Evolutionary conservation across 2,113 vertebrate genomes (phyloP).

Genomic region (Plecotus auritus): DNA sequence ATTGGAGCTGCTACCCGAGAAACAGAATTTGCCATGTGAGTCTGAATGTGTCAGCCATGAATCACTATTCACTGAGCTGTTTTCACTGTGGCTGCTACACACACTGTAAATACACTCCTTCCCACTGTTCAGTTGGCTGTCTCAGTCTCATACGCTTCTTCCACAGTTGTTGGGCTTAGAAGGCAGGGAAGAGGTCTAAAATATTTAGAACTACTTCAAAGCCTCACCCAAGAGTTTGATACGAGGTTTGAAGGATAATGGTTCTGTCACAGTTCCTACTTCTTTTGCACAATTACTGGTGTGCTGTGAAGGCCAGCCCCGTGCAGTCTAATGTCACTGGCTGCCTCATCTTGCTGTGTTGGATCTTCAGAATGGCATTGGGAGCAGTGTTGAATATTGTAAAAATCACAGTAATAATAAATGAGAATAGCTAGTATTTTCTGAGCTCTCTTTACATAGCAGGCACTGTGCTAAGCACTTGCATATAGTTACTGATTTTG

Average conservation of each 20-base stretch:
- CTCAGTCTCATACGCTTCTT: not conserved
- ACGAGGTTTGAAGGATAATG: not conserved
- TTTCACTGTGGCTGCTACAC: not conserved
- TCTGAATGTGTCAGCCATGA: conserved; percentile 42
- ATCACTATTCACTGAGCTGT: conserved; percentile 1
- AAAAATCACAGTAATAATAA: not conserved
- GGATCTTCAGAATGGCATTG: not conserved
- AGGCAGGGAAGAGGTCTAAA: conserved; percentile 9
- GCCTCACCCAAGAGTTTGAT: not conserved
- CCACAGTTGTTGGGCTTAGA: conserved; percentile 10
- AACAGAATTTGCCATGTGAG: conserved; percentile 5
- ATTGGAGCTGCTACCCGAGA: not conserved
- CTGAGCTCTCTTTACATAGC: not conserved
- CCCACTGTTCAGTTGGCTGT: conserved; percentile 11
- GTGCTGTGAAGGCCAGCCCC: not conserved
- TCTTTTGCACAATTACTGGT: not conserved
- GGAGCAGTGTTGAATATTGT: not conserved
- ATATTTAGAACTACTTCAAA: not conserved
- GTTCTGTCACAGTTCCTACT: not conserved
- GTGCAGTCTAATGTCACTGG: not conserved
- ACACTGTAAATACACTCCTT: conserved; percentile 14
- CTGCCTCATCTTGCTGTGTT: not conserved
- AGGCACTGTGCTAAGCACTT: not conserved
- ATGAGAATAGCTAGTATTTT: not conserved
- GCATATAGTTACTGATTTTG: not conserved